Percentiles rank a stretch among this genome's conserved stretches.
Conservation (phyloP, 2,113 vertebrate species). For the Perca schrenkii region DNA sequence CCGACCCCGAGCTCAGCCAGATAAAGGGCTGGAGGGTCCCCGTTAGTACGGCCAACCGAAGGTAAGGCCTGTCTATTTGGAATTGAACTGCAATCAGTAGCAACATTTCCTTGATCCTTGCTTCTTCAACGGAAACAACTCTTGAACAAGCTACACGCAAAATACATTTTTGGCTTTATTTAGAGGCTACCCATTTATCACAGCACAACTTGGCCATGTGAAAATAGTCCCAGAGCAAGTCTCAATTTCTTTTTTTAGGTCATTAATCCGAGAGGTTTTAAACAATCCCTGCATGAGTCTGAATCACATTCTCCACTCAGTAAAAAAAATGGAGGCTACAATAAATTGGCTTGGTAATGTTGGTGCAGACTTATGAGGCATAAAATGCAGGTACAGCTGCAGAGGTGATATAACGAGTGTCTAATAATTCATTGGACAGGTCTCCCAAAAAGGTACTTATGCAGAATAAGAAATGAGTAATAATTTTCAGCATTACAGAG, state of each 20-base stretch:
- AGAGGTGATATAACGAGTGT: constrained; percentile 36
- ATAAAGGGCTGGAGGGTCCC: constrained; percentile 97
- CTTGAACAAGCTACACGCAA: neutral
- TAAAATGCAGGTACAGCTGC: constrained; percentile 36
- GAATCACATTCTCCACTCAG: constrained; percentile 19
- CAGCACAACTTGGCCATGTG: neutral
- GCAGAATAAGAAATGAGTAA: constrained; percentile 42
- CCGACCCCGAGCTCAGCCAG: constrained; percentile 95
- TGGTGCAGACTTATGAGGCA: constrained; percentile 24
- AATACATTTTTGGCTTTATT: neutral
- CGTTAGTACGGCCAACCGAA: constrained; percentile 78
- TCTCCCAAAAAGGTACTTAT: constrained; percentile 35
- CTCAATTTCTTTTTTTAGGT: constrained; percentile 23
- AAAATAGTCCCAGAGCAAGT: constrained; percentile 2
- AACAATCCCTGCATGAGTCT: constrained; percentile 14
- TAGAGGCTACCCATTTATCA: neutral
- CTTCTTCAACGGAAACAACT: neutral
- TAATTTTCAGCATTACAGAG: constrained; percentile 36
- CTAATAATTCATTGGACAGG: constrained; percentile 45
- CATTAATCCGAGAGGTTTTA: constrained; percentile 20
- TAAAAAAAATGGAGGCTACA: constrained; percentile 23
- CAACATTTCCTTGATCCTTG: neutral
- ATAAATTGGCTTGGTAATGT: constrained; percentile 16
- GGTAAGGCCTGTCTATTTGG: constrained; percentile 60
- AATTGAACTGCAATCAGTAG: neutral